Percentiles rank a stretch among this genome's conserved stretches.
These are phyloP conservation scores for Ptychoptera contaminata DNA, from an alignment of 2,888 invertebrate species.

Conservation along the genomic window DNA sequence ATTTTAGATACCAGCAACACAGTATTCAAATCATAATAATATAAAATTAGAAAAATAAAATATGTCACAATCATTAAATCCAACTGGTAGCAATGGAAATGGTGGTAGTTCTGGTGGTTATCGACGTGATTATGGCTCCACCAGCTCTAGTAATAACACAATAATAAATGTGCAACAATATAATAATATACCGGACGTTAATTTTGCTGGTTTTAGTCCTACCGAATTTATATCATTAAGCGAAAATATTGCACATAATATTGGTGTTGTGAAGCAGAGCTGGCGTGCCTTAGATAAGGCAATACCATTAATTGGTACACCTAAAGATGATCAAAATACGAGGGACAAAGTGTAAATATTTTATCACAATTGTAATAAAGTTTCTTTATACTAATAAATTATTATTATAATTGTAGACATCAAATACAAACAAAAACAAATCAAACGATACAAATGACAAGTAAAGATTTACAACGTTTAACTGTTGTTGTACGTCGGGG, in stretches of 20 bases:
- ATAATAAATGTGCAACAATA: too few species aligned
- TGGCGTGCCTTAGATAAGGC: conserved; percentile 56
- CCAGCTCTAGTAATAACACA: conserved; percentile 6
- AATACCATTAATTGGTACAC: conserved; percentile 57
- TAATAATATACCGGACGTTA: conserved; percentile 43
- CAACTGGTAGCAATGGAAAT: too few species aligned
- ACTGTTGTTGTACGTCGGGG: conserved; percentile 51
- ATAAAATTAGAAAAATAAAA: too few species aligned
- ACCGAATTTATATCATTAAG: conserved; percentile 63
- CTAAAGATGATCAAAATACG: conserved; percentile 51
- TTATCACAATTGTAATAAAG: not conserved
- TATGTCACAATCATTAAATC: too few species aligned
- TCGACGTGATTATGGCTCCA: conserved; percentile 25
- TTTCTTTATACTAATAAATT: not conserved
- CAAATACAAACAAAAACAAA: conserved; percentile 60
- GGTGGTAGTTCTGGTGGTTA: too few species aligned
- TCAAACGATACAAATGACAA: conserved; percentile 54
- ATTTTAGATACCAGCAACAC: too few species aligned
- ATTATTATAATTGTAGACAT: conserved; percentile 36
- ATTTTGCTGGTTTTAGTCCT: conserved; percentile 52
- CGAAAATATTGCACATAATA: conserved; percentile 67
- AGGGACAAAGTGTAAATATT: conserved; percentile 45
- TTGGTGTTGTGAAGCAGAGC: conserved; percentile 60
- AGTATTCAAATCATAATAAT: too few species aligned
- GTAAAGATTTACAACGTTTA: conserved; percentile 54